Base-by-base conservation (phyloP, 2,888 invertebrate species). In the Lasioglossum pauxillum region DNA sequence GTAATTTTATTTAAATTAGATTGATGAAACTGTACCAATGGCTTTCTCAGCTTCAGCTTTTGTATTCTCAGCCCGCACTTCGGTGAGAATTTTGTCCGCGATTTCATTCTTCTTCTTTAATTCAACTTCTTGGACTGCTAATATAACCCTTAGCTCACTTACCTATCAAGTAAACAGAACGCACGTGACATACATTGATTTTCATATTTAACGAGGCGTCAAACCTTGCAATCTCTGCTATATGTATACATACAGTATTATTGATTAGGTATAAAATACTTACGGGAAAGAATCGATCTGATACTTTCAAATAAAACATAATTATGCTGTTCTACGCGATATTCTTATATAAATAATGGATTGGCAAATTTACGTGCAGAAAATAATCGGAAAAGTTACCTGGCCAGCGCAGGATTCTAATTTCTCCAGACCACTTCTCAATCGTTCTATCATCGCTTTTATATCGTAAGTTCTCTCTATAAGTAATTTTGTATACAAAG, bases 11-110 rank as follows among this genome's bases (percentile, higher is more conserved):
- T 60, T 27, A 60, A 27, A 60, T 60, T 5, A 12, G 14, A 53
- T 2, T 5, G 57, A n/a, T 35, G 1, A 35, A 71, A 75, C 49
- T 83, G 88, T 96, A 96, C 97, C 97, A 91, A 97, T 96, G 5
- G 97, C 97, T 94, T 99, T 98, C 95, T 99, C 99, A 90, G 97
- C 97, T 23, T 97, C 97, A 0, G 99, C 99, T 95, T 98, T 98
- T 77, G 98, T 98, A 90, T 98, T 99, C 95, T 99, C 99, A 19
- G 97, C 97, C 27, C 98, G 97, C 1, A 99, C 98, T 35, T 98
- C 98, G 78, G 97, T 96, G 93, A 99, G 98, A 8, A 99, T 96
- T 93, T 97, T 97, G 94, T 98, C 98, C 0, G 99, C 99, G 78
- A 98, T 98, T 92, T 97, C 98, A 93, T 99, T 99, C 95, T 99